Conservation (phyloP, 2,113 vertebrate species). For the Chamaetylas fuelleborni region DNA sequence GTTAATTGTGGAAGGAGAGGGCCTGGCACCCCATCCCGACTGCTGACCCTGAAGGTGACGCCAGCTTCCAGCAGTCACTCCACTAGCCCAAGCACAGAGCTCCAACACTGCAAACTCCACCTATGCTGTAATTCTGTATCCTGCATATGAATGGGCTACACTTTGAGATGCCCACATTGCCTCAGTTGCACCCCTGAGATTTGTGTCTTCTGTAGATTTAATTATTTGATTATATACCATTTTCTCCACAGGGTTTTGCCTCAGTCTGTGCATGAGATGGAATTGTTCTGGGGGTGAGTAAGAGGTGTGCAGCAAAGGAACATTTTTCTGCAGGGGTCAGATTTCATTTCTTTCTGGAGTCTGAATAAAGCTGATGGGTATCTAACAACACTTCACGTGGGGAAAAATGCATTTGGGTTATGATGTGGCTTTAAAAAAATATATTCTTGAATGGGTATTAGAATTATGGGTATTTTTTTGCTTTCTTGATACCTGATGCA, state of each 20-base stretch:
- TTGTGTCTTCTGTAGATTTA: background rate
- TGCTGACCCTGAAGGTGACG: background rate
- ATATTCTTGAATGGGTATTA: background rate
- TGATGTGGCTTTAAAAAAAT: background rate
- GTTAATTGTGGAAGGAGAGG: background rate
- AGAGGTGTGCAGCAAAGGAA: background rate
- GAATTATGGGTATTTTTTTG: background rate
- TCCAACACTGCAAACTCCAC: background rate
- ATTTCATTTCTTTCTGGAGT: background rate
- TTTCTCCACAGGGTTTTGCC: background rate
- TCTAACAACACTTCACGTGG: background rate
- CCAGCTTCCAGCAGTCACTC: background rate
- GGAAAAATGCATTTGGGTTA: background rate
- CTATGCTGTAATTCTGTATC: background rate
- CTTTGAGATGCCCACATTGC: background rate
- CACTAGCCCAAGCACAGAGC: background rate
- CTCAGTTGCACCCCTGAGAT: background rate
- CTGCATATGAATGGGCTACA: background rate
- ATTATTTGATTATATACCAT: background rate
- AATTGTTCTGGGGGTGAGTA: background rate
- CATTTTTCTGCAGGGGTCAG: background rate
- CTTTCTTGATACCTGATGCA: background rate
- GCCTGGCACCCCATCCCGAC: background rate
- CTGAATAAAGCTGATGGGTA: background rate
- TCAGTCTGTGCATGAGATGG: background rate